Base-by-base conservation (phyloP, 2,113 vertebrate genomes). In the Nibea albiflora region DNA sequence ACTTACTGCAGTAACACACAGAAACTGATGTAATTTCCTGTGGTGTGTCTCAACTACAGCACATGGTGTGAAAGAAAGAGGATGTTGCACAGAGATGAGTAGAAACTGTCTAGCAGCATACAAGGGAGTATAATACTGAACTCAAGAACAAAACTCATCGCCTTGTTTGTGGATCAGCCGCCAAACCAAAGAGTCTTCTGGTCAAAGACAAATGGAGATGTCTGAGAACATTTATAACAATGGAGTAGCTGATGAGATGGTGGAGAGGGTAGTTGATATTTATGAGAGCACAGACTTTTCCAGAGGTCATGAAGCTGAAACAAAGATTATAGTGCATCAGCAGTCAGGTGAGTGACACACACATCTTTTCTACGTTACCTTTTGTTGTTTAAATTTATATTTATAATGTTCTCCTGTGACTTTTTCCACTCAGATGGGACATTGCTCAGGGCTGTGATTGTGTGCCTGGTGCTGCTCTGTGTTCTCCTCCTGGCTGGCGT, bases 391-490 rank as follows among this genome's bases (percentile, higher is more conserved):
- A 9, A 24, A 39, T 16, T 0, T 22, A 2, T 22, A 14, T n/a
- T 68, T 20, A 52, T 17, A 22, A 15, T 44, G 11, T 22, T 63
- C 3, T 1, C 3, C 6, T 39, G 1, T 22, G 7, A 39, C 28
- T 35, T 39, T 16, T 53, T 54, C 6, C 12, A 69, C 50, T 2
- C 67, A 70, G 50, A 20, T 31, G 15, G 44, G n/a, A 14, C 53
- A 20, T 28, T 11, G 19, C 20, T 56, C 22, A 26, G n/a, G 4
- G 11, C 53, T 31, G 11, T 19, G 20, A 54, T 47, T 16, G 28
- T 53, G 12, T 54, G 50, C 31, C 50, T 70, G 50, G 7, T 42
- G 31, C 50, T 70, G 67, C 31, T 70, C 12, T 70, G 50, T 70
- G 50, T 42, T 70, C 50, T 70, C 65, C 65, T 52, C 20, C 20